Percentiles rank a stretch among this genome's conserved stretches.
Evolutionary conservation across 2,797 vertebrate species (phyloP).

Genomic region (Propithecus deckenii): DNA sequence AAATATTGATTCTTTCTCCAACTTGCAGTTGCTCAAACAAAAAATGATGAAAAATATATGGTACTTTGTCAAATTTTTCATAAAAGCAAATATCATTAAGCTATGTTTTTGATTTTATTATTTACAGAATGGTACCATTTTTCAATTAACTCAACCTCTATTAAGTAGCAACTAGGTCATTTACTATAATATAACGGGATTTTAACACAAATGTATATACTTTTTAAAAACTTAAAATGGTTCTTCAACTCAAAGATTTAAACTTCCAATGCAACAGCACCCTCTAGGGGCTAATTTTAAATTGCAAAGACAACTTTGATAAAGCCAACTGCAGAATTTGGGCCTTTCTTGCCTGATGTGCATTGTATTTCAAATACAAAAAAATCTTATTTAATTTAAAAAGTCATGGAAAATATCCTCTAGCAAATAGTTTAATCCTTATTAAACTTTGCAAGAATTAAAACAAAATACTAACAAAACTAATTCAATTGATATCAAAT

Average conservation of each 20-base stretch:
- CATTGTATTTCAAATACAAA: neutral
- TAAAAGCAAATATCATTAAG: conserved; percentile 20
- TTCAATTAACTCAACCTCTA: neutral
- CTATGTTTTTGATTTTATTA: neutral
- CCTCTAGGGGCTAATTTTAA: conserved; percentile 80
- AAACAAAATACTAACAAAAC: conserved; percentile 13
- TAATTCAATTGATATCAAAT: neutral
- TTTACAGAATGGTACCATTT: neutral
- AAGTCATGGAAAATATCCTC: neutral
- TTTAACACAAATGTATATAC: neutral
- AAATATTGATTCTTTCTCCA: conserved; percentile 5
- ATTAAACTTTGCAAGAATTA: conserved; percentile 42
- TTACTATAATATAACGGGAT: neutral
- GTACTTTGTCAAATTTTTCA: neutral
- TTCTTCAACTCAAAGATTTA: neutral
- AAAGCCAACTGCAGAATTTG: neutral
- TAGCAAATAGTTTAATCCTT: neutral
- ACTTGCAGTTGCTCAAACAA: neutral
- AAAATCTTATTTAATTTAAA: neutral
- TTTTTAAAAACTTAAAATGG: neutral
- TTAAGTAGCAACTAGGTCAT: neutral
- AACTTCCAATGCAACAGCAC: conserved; percentile 81
- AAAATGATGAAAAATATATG: neutral
- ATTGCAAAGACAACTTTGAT: neutral
- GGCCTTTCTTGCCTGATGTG: neutral